Conservation (phyloP, 2,113 vertebrate species). For the Grus americana region DNA sequence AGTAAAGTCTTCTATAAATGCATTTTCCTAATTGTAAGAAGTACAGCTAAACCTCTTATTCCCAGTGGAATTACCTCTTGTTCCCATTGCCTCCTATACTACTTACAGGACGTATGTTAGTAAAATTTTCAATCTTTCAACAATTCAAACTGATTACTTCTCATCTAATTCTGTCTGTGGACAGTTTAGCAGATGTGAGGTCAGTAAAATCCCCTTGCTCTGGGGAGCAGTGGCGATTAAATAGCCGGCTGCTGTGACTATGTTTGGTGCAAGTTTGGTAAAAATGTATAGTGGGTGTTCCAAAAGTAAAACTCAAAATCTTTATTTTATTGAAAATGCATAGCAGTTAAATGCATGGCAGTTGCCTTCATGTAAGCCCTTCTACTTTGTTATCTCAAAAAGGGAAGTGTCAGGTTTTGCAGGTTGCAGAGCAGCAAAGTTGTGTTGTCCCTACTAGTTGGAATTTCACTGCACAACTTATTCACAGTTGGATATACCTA, state of each 20-base stretch:
- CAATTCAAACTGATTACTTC: neutral
- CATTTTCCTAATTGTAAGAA: neutral
- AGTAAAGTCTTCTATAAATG: neutral
- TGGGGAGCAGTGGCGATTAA: neutral
- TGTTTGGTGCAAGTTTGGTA: neutral
- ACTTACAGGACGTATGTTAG: neutral
- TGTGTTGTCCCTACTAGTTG: neutral
- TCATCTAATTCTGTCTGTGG: neutral
- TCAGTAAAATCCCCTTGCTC: neutral
- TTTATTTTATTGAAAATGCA: neutral
- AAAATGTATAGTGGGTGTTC: neutral
- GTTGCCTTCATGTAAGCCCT: neutral
- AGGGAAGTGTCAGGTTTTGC: neutral
- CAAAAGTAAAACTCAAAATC: neutral
- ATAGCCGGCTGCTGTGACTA: neutral
- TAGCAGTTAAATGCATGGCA: neutral
- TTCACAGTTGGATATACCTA: neutral
- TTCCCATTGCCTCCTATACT: neutral
- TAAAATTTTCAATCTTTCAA: neutral
- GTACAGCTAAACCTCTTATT: neutral
- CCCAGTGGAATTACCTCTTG: neutral
- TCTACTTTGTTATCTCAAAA: neutral
- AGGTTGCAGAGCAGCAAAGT: neutral
- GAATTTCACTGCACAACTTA: rapidly evolving
- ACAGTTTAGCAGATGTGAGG: neutral